A percentile compares a stretch with the other conserved stretches of the same genome.
These are phyloP conservation scores for Apamea anceps DNA, from an alignment of 2,888 invertebrate species.

Conservation along the genomic window DNA sequence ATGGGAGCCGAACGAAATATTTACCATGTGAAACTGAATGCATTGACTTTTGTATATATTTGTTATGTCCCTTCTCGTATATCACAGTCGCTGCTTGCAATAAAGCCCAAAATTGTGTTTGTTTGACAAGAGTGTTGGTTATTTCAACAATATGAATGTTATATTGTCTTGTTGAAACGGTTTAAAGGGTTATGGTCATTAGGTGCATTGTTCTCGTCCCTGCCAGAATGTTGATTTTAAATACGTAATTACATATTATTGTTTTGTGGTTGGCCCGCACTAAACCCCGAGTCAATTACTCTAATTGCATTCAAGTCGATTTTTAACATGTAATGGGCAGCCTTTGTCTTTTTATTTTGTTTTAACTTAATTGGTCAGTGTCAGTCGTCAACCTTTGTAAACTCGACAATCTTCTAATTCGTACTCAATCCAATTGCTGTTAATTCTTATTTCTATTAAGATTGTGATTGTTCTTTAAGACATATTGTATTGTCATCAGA, in stretches of 20 bases:
- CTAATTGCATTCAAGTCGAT: conserved; percentile 29
- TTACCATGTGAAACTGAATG: conserved; percentile 49
- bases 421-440: not conserved
- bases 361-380: conserved; percentile 17
- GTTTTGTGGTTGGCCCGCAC: conserved; percentile 16
- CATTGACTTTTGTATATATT: conserved; percentile 45
- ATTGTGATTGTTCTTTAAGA: not conserved
- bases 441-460: not conserved
- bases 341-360: conserved; percentile 31
- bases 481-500: conserved; percentile 7
- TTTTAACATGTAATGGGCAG: conserved; percentile 16
- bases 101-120: conserved; percentile 8
- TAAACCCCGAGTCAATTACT: conserved; percentile 27
- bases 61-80: conserved; percentile 22
- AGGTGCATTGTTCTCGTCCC: conserved; percentile 40
- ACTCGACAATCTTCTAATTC: conserved; percentile 4
- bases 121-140: conserved; percentile 25
- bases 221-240: conserved; percentile 36
- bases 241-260: conserved; percentile 31
- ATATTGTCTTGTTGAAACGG: conserved; percentile 1
- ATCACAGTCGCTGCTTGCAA: not conserved
- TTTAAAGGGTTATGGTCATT: conserved; percentile 37
- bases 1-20: conserved; percentile 54
- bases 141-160: conserved; percentile 18
- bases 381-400: conserved; percentile 15